phyloP scores from a whole-genome alignment of 1,140 invertebrate genomes.

The Aphelinus atriplicis region DNA sequence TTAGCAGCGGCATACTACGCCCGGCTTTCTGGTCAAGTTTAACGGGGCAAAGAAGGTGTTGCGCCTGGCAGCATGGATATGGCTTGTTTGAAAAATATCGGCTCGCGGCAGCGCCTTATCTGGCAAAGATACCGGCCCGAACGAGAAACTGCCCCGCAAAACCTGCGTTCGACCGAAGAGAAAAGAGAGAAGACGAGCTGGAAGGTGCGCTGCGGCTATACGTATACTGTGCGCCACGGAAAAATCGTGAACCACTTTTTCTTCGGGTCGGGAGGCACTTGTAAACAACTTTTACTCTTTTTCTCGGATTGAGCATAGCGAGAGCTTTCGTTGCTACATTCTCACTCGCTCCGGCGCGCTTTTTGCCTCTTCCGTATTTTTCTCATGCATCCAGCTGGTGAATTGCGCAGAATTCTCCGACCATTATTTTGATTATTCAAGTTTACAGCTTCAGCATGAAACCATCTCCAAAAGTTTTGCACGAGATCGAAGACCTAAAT shows the following conservation, averaged over 20 bases:
- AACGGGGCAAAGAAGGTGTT: constrained; percentile 38
- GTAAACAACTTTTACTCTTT: constrained; percentile 31
- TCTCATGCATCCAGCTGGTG: too few species aligned
- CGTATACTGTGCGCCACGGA: background rate
- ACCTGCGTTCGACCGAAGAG: constrained; percentile 1
- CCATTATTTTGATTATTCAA: too few species aligned
- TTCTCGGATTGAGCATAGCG: background rate
- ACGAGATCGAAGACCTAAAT: too few species aligned
- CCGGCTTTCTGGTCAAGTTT: constrained; percentile 39
- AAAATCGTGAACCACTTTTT: constrained; percentile 30
- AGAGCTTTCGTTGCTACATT: constrained; percentile 14
- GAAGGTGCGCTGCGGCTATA: too few species aligned
- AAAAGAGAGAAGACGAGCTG: constrained; percentile 3
- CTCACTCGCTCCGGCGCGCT: too few species aligned
- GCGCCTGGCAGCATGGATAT: constrained; percentile 1
- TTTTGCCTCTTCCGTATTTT: too few species aligned
- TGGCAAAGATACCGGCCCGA: constrained; percentile 17
- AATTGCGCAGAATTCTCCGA: too few species aligned
- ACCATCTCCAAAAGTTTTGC: too few species aligned
- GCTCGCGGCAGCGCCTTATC: constrained; percentile 30
- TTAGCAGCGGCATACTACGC: too few species aligned
- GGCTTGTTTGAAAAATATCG: constrained; percentile 36
- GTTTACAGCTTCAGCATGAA: too few species aligned
- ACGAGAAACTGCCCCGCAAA: constrained; percentile 25
- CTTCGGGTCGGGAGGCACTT: background rate